Evolutionary conservation across 2,797 vertebrate genomes (phyloP), one percentile per base, ranked within the genome.

Genomic region (Cryptoprocta ferox): DNA sequence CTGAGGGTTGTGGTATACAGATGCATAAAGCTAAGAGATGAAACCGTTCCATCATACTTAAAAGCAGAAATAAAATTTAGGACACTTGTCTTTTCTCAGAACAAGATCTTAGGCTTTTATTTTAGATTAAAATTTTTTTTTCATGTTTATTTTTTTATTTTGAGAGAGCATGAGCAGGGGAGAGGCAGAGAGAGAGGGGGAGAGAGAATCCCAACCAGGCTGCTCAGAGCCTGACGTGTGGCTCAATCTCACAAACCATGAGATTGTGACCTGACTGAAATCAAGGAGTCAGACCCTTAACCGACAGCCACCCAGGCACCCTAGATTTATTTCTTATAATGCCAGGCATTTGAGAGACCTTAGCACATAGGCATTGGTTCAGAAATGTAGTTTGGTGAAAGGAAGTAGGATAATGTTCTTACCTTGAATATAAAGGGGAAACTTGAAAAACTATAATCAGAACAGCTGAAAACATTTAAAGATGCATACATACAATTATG

Each of bases 21-120:
- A 87, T 32, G 56, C 73, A 61, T 63, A 94, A 94, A n/a, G 26
- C 13, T 92, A 48, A n/a, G 96, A 82, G 66, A 66, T 89, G 66
- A 94, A 83, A 81, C 83, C 95, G 59, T 93, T 94, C 35, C 14
- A 26, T 39, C 59, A 83, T 89, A 61, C 82, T 61, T 95, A 56
- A 83, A 88, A 95, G 35, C 59, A 86, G 81, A 91, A 94, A 76
- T 89, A 95, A 94, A 85, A 87, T 48, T 65, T 56, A 91, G 8
- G 28, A 39, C 63, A 28, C 16, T 30, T 16, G 39, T 86, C 28
- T 93, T 81, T 78, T 66, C 28, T n/a, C 32, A 80, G 59, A 91
- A 39, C 28, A 73, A 83, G 18, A 83, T 82, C 45, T 75, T 30
- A 42, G 56, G 53, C 28, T 84, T 93, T 87, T 81, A 71, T 86